Evolutionary conservation across 1,140 invertebrate genomes (phyloP), one percentile per base, ranked within the genome.

Genomic region (Solenopsis invicta): DNA sequence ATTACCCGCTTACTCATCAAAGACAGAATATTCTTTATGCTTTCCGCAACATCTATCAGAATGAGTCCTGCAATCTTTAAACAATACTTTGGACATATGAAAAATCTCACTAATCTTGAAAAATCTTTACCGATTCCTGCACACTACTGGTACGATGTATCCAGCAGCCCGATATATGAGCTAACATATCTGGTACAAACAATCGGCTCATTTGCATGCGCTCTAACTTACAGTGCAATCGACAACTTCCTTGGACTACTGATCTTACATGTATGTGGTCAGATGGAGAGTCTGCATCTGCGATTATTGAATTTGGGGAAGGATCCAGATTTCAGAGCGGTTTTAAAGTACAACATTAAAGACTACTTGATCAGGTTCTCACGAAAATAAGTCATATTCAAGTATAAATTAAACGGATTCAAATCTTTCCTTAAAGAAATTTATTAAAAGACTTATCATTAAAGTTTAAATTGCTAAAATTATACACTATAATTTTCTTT

Each of bases 201-300:
- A 0, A 72, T 59, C 9, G 37, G n/a, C 1, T 0, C 85, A 6
- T 1, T 41, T 0, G 3, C 54, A 37, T 21, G 16, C 0, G 13
- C 37, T 66, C 24, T 64, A 4, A 29, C 54, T 80, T 88, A 88
- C 12, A 13, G 29, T 4, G 59, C 56, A 4, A 24, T 88, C 2
- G 85, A 87, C 48, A 80, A n/a, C 13, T 66, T 88, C 1, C 52
- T 87, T 21, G 85, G 66, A n/a, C 1, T 80, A 13, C 12, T 87
- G 8, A 12, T 87, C 2, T 37, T 88, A 9, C 75, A 81, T 10
- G 67, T 88, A 80, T 72, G 56, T 1, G 59, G 56, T 10, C 85
- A 88, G 24, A 48, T 88, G 10, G 50, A 87, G 48, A 88, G 74
- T 59, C 24, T 87, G 9, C 50, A 72, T 66, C 56, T 29, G 29